A percentile compares a stretch with the other conserved stretches of the same genome.
Evolutionary conservation across 2,113 vertebrate genomes (phyloP).

Genomic region (Ophthalmotilapia sp.): DNA sequence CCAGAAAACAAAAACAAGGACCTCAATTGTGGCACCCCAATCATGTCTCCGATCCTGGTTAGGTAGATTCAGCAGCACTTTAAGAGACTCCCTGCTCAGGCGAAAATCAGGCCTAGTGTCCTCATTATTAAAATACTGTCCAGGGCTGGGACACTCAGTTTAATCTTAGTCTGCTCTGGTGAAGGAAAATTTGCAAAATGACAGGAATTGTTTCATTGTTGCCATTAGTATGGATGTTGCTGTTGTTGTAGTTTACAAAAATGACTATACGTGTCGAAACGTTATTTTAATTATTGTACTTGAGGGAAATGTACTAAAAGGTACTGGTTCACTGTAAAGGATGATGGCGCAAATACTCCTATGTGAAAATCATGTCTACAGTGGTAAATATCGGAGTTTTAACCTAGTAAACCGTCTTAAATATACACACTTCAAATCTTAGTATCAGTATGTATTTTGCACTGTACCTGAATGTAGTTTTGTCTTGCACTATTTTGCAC

Average conservation of each 20-base stretch:
- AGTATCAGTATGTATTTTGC: background rate
- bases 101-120: background rate
- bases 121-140: background rate
- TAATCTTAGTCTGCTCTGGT: background rate
- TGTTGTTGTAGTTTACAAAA: background rate
- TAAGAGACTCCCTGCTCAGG: background rate
- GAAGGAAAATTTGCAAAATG: background rate
- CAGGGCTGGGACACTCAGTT: background rate
- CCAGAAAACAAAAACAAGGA: background rate
- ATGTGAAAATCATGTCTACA: background rate
- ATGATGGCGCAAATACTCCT: background rate
- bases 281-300: background rate
- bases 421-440: background rate
- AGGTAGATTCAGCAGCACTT: background rate
- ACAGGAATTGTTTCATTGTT: background rate
- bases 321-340: background rate
- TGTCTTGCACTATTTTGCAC: background rate
- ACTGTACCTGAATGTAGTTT: background rate
- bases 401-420: background rate
- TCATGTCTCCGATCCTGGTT: background rate
- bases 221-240: background rate
- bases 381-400: background rate
- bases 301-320: background rate
- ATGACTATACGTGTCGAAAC: background rate
- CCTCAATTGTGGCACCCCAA: background rate